A percentile compares a stretch with the other conserved stretches of the same genome.
These are phyloP conservation scores for Spodoptera frugiperda DNA, from an alignment of 1,140 invertebrate species.

Conservation along the genomic window DNA sequence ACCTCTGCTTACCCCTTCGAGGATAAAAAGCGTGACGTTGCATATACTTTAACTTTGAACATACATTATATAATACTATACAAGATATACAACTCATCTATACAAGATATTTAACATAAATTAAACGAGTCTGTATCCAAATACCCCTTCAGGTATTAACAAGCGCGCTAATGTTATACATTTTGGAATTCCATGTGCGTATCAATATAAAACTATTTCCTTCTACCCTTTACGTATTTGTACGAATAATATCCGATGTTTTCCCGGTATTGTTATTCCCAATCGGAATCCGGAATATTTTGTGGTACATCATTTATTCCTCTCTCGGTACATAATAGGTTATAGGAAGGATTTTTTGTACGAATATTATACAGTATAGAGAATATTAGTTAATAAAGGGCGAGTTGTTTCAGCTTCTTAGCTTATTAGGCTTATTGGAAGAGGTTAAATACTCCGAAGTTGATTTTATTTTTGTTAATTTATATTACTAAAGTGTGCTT, in stretches of 20 bases:
- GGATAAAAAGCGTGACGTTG: no score
- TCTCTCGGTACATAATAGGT: not conserved
- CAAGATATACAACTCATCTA: no score
- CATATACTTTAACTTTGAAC: no score
- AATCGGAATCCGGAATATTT: not conserved
- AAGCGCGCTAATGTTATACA: not conserved
- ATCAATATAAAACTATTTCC: not conserved
- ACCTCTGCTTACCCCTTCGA: no score
- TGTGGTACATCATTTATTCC: not conserved
- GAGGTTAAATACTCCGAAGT: no score
- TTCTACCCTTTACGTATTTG: not conserved
- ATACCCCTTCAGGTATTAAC: no score
- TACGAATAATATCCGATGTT: constrained; percentile 19
- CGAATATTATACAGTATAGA: not conserved
- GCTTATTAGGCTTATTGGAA: not conserved
- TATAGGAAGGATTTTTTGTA: not conserved
- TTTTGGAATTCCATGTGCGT: not conserved
- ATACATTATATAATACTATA: no score
- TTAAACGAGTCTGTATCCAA: no score
- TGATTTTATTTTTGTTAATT: no score
- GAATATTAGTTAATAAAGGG: constrained; percentile 6
- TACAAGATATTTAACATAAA: no score
- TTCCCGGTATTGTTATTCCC: constrained; percentile 1
- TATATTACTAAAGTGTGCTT: no score
- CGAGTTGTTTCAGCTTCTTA: constrained; percentile 8